Base-by-base conservation (phyloP, 2,888 invertebrate species). In the Pachycephus smyrnensis region DNA sequence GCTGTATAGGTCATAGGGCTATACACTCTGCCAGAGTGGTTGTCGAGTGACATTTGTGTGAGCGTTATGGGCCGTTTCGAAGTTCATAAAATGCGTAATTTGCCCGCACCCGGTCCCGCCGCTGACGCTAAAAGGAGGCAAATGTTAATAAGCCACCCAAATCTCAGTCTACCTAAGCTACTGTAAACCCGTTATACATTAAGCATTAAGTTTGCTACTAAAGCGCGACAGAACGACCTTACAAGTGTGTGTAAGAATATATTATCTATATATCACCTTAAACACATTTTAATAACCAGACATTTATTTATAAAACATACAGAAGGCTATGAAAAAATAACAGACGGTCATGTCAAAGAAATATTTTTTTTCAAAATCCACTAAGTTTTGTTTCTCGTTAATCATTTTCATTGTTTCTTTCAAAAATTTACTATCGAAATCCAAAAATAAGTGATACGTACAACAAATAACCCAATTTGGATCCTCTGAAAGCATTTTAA, bases 81-180 rank as follows among this genome's bases (percentile, higher is more conserved):
- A 84, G 83, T 87, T 85, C 84, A 80, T 86, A 85, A 88, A 87
- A 83, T 82, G 80, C 80, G 82, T 81, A 83, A 86, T 85, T 85
- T 82, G 85, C 84, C 82, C 71, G 78, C 76, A 77, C 73, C 37
- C 73, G 73, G 73, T 76, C 69, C 69, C 77, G 77, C 76, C 79
- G 73, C 71, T 75, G 76, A 80, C 79, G 80, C 75, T 78, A 82
- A 80, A 78, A 82, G 82, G 77, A 78, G 81, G 79, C 82, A 85
- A 84, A 84, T 83, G 83, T 84, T 88, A 87, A 88, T 83, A 85
- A 87, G 82, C 78, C 83, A 81, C 79, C 80, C 75, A 80, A 84
- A 83, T 84, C 75, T 75, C 81, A 80, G 78, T 35, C 75, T 75
- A 75, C 69, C n/a, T 33, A 33, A 31, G 71, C 71, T 71, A 71